phyloP scores from a whole-genome alignment of 2,888 invertebrate species.

The Cephus sareptanus region DNA sequence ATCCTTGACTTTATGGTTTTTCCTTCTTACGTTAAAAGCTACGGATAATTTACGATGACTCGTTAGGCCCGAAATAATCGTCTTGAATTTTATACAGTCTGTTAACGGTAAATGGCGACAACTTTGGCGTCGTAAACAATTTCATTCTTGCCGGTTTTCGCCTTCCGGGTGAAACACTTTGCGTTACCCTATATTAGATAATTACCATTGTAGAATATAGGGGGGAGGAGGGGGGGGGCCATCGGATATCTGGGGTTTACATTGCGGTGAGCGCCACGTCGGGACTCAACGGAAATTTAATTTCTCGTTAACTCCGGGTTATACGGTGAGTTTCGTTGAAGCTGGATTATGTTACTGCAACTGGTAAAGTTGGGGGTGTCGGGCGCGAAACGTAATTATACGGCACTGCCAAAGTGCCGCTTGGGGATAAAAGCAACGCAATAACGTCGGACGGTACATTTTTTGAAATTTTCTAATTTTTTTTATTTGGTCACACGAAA shows the following conservation, averaged over 20 bases:
- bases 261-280: neutral
- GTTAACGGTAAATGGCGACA: neutral
- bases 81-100: neutral
- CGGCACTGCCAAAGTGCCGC: neutral
- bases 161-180: neutral
- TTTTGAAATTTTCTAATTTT: neutral
- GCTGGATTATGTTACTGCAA: neutral
- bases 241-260: conserved; percentile 19
- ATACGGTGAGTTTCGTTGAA: neutral
- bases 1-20: neutral
- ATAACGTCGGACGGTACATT: neutral
- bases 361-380: neutral
- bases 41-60: neutral
- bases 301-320: neutral
- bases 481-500: neutral
- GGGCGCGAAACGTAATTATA: neutral
- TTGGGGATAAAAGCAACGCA: neutral
- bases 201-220: neutral
- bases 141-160: neutral
- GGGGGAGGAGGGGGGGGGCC: neutral
- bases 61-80: neutral
- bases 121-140: neutral
- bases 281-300: neutral
- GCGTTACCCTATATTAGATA: neutral
- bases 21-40: neutral